phyloP scores from a whole-genome alignment of 2,888 invertebrate genomes.

The Venustoraphidia nigricollis region DNA sequence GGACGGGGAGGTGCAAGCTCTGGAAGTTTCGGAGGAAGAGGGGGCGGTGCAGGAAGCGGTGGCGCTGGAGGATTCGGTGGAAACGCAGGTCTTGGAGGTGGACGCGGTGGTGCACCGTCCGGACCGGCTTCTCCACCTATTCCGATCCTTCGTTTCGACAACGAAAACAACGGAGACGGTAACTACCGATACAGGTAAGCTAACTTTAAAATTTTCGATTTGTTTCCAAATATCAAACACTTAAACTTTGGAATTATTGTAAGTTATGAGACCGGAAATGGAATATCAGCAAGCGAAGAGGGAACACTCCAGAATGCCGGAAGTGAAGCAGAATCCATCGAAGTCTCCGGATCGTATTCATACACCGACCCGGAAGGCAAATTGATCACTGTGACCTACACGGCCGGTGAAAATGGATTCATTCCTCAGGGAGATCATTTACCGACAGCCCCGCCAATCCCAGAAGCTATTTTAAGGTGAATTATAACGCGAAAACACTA shows the following conservation, averaged over 20 bases:
- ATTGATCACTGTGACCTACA: constrained; percentile 41
- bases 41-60: not conserved
- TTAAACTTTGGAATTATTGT: constrained; percentile 13
- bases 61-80: not conserved
- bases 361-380: constrained; percentile 49
- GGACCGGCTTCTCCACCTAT: constrained; percentile 15
- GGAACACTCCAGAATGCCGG: constrained; percentile 55
- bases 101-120: constrained; percentile 10
- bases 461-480: constrained; percentile 24
- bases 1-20: not conserved
- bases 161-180: constrained; percentile 30
- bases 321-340: constrained; percentile 42
- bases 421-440: constrained; percentile 27
- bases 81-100: too few relatives aligned
- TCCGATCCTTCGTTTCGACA: constrained; percentile 25
- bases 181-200: constrained; percentile 30
- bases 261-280: constrained; percentile 62
- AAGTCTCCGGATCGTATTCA: constrained; percentile 42
- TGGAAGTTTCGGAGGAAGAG: not conserved
- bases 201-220: not conserved
- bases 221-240: not conserved
- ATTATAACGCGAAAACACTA: constrained; percentile 19
- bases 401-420: constrained; percentile 42
- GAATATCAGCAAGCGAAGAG: constrained; percentile 56
- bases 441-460: constrained; percentile 25